Evolutionary conservation across 30 jellyfish, hydroid and myxozoan genomes (phyloP).

Genomic region (Turritopsis dohrnii): DNA sequence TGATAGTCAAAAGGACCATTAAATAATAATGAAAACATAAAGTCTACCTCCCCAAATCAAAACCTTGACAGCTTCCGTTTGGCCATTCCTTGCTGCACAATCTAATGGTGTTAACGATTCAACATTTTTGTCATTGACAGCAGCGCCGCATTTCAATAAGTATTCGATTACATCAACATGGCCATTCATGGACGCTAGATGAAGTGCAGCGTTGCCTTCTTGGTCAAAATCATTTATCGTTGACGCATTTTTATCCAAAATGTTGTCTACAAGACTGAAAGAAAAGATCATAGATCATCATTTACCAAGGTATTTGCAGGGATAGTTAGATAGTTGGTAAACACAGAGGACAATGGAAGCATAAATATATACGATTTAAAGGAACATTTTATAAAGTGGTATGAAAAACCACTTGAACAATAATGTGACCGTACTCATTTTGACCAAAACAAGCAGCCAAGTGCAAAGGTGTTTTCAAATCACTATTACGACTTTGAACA

Average conservation of each 20-base stretch:
- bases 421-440: constrained; percentile 71
- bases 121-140: constrained; percentile 78
- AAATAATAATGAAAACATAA: neutral
- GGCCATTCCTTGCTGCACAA: constrained; percentile 80
- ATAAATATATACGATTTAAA: neutral
- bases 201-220: constrained; percentile 85
- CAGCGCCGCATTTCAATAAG: constrained; percentile 67
- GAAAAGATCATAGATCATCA: too few relatives aligned
- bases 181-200: constrained; percentile 75
- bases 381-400: neutral
- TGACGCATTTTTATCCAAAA: constrained; percentile 66
- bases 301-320: neutral
- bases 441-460: constrained; percentile 83
- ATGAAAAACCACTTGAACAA: constrained; percentile 14
- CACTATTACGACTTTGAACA: constrained; percentile 55
- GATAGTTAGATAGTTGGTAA: neutral
- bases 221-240: constrained; percentile 77
- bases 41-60: constrained; percentile 39
- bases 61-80: constrained; percentile 55
- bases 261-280: constrained; percentile 64
- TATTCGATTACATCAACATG: constrained; percentile 48
- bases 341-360: neutral
- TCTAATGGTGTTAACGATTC: constrained; percentile 65
- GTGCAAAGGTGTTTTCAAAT: constrained; percentile 81
- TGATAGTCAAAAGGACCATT: neutral